Evolutionary conservation across 2,888 invertebrate species (phyloP).

Genomic region (Syritta pipiens): DNA sequence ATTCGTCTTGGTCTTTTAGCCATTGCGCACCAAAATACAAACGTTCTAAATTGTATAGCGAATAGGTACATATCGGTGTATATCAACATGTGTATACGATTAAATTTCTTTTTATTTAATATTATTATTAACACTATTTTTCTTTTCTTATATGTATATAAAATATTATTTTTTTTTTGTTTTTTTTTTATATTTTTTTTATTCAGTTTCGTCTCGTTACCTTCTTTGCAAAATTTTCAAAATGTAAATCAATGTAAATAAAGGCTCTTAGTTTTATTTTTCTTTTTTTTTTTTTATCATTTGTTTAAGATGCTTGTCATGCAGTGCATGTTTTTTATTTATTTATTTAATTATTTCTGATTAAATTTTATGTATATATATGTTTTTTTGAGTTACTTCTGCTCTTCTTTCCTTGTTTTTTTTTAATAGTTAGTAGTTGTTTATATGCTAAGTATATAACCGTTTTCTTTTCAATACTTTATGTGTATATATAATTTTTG

Average conservation of each 20-base stretch:
- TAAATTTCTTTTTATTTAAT: slow-evolving; percentile 26
- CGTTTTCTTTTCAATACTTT: slow-evolving; percentile 45
- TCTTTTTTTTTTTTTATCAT: slow-evolving; percentile 54
- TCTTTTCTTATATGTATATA: slow-evolving; percentile 64
- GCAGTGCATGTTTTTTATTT: slow-evolving; percentile 51
- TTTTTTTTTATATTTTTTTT: slow-evolving; percentile 67
- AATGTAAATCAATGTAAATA: slow-evolving; percentile 74
- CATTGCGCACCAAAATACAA: slow-evolving; percentile 61
- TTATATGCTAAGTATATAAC: slow-evolving; percentile 63
- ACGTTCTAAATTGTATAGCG: slow-evolving; percentile 66
- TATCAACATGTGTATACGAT: slow-evolving; percentile 66
- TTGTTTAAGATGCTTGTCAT: slow-evolving; percentile 59
- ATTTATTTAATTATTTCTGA: slow-evolving; percentile 28
- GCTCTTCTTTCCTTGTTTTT: slow-evolving; percentile 23
- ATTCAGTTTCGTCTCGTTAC: slow-evolving; percentile 62
- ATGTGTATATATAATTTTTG: slow-evolving; percentile 54
- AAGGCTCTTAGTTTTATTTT: slow-evolving; percentile 76
- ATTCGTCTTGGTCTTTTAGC: slow-evolving; percentile 48
- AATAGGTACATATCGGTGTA: slow-evolving; percentile 69
- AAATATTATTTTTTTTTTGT: slow-evolving; percentile 60
- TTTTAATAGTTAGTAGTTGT: slow-evolving; percentile 52
- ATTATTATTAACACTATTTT: slow-evolving; percentile 27
- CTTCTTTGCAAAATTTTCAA: slow-evolving; percentile 66
- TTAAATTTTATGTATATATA: slow-evolving; percentile 37
- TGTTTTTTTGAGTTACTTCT: slow-evolving; percentile 24